Evolutionary conservation across 2,797 vertebrate species (phyloP).

Genomic region (Sternotherus odoratus): DNA sequence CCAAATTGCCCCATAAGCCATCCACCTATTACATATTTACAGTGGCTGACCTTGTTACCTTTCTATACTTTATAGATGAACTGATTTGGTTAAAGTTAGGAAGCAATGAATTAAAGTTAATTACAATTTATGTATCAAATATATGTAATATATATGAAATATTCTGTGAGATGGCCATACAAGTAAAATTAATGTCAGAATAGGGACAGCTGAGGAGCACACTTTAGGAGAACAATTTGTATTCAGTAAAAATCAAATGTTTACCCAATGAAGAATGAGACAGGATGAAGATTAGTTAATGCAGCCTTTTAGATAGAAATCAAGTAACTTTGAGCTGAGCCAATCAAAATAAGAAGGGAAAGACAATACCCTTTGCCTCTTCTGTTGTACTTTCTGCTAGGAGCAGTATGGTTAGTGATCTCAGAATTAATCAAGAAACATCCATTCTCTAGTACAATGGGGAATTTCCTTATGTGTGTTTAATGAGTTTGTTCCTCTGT

Average conservation of each 20-base stretch:
- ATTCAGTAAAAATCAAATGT: slow-evolving; percentile 77
- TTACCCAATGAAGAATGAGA: slow-evolving; percentile 77
- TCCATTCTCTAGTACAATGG: slow-evolving; percentile 30
- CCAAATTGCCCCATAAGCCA: neutral
- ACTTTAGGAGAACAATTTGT: slow-evolving; percentile 75
- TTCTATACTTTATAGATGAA: rapidly evolving
- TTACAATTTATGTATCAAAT: slow-evolving; percentile 75
- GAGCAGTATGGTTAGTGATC: slow-evolving; percentile 31
- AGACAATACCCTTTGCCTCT: slow-evolving; percentile 43
- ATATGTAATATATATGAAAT: too few species aligned
- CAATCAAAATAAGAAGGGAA: slow-evolving; percentile 76
- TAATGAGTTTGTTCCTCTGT: slow-evolving; percentile 71
- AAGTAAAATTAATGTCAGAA: slow-evolving; percentile 70
- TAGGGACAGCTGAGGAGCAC: slow-evolving; percentile 78
- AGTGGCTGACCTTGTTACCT: neutral
- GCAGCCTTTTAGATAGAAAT: slow-evolving; percentile 81
- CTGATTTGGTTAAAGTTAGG: neutral
- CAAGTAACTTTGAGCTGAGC: slow-evolving; percentile 79
- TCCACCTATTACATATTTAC: neutral
- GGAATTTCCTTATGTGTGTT: slow-evolving; percentile 35
- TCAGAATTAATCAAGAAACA: slow-evolving; percentile 33
- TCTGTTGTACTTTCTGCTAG: slow-evolving; percentile 5
- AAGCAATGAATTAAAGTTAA: slow-evolving; percentile 53
- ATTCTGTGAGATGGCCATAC: slow-evolving; percentile 77
- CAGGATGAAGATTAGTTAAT: slow-evolving; percentile 82